These are phyloP conservation scores for Vireo griseus DNA, from an alignment of 2,797 vertebrate genomes.

Conservation along the genomic window DNA sequence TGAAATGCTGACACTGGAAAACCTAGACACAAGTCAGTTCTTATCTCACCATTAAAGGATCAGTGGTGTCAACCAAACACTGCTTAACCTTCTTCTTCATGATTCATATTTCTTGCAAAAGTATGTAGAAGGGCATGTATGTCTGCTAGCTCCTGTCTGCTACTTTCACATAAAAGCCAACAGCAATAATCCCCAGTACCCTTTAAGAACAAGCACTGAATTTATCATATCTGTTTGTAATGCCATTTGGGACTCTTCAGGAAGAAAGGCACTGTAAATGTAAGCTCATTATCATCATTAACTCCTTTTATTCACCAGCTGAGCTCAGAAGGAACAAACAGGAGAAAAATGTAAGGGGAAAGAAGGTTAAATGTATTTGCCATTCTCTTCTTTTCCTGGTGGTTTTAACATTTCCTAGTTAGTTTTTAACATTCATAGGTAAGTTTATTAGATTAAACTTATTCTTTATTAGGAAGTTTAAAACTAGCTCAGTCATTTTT, in stretches of 20 bases:
- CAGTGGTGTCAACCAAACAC: constrained; percentile 2
- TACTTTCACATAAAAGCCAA: neutral
- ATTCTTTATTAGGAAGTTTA: neutral
- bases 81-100: constrained; percentile 27
- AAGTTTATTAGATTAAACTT: neutral
- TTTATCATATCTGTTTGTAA: constrained; percentile 52
- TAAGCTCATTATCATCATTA: constrained; percentile 70
- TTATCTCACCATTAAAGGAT: constrained; percentile 16
- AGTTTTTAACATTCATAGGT: neutral
- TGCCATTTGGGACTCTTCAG: constrained; percentile 54
- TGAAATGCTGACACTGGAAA: neutral
- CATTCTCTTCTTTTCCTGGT: neutral
- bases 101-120: constrained; percentile 34
- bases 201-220: constrained; percentile 27
- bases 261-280: constrained; percentile 32
- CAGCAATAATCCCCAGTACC: constrained; percentile 1
- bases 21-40: neutral
- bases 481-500: neutral
- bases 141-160: neutral
- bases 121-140: neutral
- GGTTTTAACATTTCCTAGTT: neutral
- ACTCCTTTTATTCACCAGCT: constrained; percentile 62
- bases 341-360: neutral
- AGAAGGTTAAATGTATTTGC: neutral
- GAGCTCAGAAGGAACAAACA: constrained; percentile 54